Conservation (phyloP, 64 coral and sea anemone genomes). For the Anthopleura sola region DNA sequence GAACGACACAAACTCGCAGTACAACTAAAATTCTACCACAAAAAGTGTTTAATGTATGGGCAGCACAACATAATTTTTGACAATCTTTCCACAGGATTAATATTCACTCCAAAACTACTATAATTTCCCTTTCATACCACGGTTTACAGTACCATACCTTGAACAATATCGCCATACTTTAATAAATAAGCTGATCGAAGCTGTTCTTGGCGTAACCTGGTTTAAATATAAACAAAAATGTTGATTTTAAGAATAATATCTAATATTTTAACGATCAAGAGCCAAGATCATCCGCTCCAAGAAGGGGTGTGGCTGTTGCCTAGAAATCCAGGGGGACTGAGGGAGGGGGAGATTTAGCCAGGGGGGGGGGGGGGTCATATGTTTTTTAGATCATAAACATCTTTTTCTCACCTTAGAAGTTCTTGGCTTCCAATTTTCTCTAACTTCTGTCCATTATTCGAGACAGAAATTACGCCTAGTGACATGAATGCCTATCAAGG, state of each 20-base stretch:
- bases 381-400: too few species aligned
- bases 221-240: neutral
- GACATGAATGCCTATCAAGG: constrained; percentile 1
- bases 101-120: too few species aligned
- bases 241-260: neutral
- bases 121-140: too few species aligned
- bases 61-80: too few species aligned
- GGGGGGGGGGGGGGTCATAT: too few species aligned
- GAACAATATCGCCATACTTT: constrained; percentile 67
- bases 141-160: constrained; percentile 26
- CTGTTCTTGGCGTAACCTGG: constrained; percentile 56
- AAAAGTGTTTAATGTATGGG: too few species aligned
- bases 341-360: too few species aligned
- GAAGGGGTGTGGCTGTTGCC: too few species aligned
- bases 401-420: constrained; percentile 10
- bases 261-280: too few species aligned
- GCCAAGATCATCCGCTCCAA: neutral
- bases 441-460: neutral
- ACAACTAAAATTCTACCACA: too few species aligned
- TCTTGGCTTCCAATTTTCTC: constrained; percentile 7
- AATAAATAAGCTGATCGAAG: constrained; percentile 58
- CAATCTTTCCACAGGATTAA: too few species aligned
- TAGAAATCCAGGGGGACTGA: neutral
- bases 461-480: constrained; percentile 19
- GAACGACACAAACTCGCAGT: too few species aligned